Evolutionary conservation across 2,113 vertebrate genomes (phyloP).

Genomic region (Epinephelus lanceolatus): DNA sequence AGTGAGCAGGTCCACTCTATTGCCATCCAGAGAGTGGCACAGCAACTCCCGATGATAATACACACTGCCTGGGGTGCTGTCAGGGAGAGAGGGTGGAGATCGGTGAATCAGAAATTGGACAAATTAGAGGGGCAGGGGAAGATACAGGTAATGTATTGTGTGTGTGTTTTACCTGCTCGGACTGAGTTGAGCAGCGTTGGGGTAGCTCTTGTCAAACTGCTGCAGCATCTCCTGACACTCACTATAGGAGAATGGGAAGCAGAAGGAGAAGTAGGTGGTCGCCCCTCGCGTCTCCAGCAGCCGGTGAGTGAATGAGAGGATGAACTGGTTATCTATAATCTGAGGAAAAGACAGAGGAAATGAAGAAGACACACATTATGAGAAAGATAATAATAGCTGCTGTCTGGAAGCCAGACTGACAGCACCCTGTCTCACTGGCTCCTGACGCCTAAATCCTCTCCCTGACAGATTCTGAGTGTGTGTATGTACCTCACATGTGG

Average conservation of each 20-base stretch:
- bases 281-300: conserved; percentile 90
- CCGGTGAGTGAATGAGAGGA: conserved; percentile 94
- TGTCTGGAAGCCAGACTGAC: not conserved
- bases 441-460: conserved; percentile 9
- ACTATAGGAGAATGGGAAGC: conserved; percentile 95
- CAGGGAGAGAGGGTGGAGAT: not conserved
- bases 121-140: not conserved
- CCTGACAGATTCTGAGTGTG: not conserved
- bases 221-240: conserved; percentile 95
- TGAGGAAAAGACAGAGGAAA: conserved; percentile 64
- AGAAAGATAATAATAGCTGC: conserved; percentile 21
- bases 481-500: conserved; percentile 88
- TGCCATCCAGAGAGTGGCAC: conserved; percentile 93
- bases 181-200: conserved; percentile 83
- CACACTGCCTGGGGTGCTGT: conserved; percentile 86
- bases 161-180: conserved; percentile 86
- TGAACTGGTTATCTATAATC: conserved; percentile 94
- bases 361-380: conserved; percentile 18
- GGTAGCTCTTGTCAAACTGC: conserved; percentile 89
- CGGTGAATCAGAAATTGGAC: not conserved
- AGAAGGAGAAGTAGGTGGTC: conserved; percentile 97
- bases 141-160: not conserved
- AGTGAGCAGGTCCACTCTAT: conserved; percentile 95
- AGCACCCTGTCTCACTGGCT: conserved; percentile 1
- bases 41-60: conserved; percentile 96